A percentile compares a stretch with the other conserved stretches of the same genome.
Conservation (phyloP, 1,140 invertebrate species). For the Lamellibrachia luymesi region DNA sequence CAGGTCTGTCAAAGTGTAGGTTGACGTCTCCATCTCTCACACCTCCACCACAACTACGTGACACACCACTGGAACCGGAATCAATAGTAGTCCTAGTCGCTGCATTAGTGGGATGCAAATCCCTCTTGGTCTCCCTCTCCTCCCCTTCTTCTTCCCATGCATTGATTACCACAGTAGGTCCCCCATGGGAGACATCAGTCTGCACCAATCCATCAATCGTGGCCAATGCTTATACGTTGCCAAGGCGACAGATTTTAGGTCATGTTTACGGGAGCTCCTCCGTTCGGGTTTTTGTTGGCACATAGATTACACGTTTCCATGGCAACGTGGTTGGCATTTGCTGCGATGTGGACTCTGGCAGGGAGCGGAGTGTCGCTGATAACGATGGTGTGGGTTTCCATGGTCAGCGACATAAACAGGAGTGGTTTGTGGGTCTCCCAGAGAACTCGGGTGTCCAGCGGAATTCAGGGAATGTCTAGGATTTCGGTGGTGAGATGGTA, state of each 20-base stretch:
- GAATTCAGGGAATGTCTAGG: neutral
- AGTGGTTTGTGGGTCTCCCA: neutral
- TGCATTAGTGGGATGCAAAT: neutral
- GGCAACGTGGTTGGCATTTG: neutral
- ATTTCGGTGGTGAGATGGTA: neutral
- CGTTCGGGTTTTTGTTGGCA: neutral
- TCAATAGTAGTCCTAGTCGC: neutral
- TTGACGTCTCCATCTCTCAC: neutral
- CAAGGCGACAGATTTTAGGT: neutral
- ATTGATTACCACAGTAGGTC: neutral
- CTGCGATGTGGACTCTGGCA: neutral
- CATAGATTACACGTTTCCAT: neutral
- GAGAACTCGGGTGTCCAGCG: neutral
- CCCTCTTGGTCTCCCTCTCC: neutral
- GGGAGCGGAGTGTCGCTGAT: neutral
- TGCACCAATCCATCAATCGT: neutral
- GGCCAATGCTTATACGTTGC: neutral
- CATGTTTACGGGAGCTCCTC: neutral
- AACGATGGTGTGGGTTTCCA: neutral
- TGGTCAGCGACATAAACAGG: neutral
- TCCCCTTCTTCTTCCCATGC: neutral
- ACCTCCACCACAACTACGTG: neutral
- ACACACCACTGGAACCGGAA: neutral
- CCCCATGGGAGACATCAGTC: neutral
- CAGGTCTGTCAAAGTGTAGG: neutral